These are phyloP conservation scores for Cottus gobio DNA, from an alignment of 2,113 vertebrate species.

Conservation along the genomic window DNA sequence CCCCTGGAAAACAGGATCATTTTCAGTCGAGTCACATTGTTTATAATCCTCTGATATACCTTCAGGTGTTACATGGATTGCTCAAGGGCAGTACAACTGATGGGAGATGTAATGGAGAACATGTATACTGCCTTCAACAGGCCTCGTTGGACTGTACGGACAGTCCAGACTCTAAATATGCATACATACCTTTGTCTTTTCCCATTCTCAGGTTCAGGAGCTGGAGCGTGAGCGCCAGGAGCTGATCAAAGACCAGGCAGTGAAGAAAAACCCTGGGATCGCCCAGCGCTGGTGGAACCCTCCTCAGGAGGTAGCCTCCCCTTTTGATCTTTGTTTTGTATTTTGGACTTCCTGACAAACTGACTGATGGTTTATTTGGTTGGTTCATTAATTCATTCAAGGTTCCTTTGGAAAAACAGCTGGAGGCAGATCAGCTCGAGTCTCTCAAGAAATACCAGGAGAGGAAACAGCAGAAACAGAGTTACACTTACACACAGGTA, in stretches of 20 bases:
- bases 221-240: constrained; percentile 94
- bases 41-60: not conserved
- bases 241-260: constrained; percentile 94
- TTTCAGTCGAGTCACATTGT: not conserved
- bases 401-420: constrained; percentile 89
- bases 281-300: constrained; percentile 98
- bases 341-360: not conserved
- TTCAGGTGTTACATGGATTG: no score
- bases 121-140: not conserved
- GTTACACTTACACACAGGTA: constrained; percentile 66
- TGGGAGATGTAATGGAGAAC: not conserved
- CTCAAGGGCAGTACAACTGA: not conserved
- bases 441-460: constrained; percentile 95
- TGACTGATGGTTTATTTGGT: not conserved
- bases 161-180: not conserved
- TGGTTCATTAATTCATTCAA: constrained; percentile 31
- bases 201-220: constrained; percentile 79
- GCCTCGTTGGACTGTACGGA: not conserved
- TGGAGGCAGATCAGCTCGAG: constrained; percentile 92
- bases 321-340: not conserved
- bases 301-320: constrained; percentile 88
- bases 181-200: not conserved
- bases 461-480: constrained; percentile 89
- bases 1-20: not conserved
- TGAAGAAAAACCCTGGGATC: constrained; percentile 95